A percentile compares a stretch with the other conserved stretches of the same genome.
These are phyloP conservation scores for Drosophila repleta DNA, from an alignment of 1,140 invertebrate genomes.

Conservation along the genomic window DNA sequence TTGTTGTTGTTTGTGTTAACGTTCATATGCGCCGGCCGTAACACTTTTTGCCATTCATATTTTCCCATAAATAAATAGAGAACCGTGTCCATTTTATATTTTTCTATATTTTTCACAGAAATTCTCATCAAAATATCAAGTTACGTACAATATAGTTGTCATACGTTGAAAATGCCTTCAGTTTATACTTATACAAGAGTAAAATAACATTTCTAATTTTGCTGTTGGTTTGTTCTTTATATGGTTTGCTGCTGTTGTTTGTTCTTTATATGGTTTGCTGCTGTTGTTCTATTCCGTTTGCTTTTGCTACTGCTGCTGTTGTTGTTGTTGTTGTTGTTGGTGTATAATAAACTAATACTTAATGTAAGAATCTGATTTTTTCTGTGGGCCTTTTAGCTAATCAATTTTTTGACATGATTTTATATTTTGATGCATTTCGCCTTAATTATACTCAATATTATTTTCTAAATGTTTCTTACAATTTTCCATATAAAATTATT, in stretches of 20 bases:
- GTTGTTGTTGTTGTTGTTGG: slow-evolving; percentile 26
- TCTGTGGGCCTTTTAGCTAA: slow-evolving; percentile 37
- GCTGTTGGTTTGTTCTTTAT: slow-evolving; percentile 45
- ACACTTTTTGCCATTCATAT: neutral
- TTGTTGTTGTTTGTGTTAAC: slow-evolving; percentile 5
- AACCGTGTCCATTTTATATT: slow-evolving; percentile 55
- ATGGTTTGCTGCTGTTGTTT: slow-evolving; percentile 27
- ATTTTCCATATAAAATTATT: slow-evolving; percentile 49
- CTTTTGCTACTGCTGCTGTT: slow-evolving; percentile 38
- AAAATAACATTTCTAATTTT: slow-evolving; percentile 74
- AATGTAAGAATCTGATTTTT: slow-evolving; percentile 58
- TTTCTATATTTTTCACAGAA: slow-evolving; percentile 77
- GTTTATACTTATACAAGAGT: slow-evolving; percentile 79
- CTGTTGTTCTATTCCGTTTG: slow-evolving; percentile 15
- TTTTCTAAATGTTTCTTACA: slow-evolving; percentile 60
- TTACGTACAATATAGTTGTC: slow-evolving; percentile 81
- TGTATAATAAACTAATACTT: slow-evolving; percentile 72
- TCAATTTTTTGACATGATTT: slow-evolving; percentile 37
- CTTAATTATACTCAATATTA: slow-evolving; percentile 41
- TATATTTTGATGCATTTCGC: slow-evolving; percentile 12
- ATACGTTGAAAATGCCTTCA: slow-evolving; percentile 78
- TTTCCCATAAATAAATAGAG: slow-evolving; percentile 26
- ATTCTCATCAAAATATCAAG: slow-evolving; percentile 81
- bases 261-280: slow-evolving; percentile 33
- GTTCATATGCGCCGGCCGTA: neutral